A percentile compares a stretch with the other conserved stretches of the same genome.
These are phyloP conservation scores for Rhea pennata DNA, from an alignment of 2,113 vertebrate genomes.

Conservation along the genomic window DNA sequence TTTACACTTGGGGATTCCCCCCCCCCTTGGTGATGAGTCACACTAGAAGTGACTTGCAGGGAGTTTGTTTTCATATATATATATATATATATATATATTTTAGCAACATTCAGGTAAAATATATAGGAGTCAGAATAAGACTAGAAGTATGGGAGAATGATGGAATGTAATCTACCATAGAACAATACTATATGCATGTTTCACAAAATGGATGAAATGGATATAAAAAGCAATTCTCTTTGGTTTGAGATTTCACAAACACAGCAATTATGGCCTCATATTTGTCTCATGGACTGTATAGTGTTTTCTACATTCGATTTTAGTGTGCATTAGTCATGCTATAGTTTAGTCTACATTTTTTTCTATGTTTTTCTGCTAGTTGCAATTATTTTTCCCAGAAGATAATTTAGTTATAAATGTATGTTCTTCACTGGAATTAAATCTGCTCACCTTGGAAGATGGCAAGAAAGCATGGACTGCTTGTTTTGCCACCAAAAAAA, in stretches of 20 bases:
- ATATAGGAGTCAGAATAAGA: not conserved
- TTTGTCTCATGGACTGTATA: not conserved
- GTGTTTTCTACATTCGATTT: not conserved
- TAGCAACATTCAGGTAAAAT: not conserved
- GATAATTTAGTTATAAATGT: not conserved
- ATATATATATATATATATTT: not conserved
- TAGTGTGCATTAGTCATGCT: not conserved
- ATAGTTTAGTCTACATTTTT: not conserved
- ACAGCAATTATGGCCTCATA: not conserved
- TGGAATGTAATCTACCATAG: not conserved
- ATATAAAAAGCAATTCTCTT: not conserved
- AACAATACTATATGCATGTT: not conserved
- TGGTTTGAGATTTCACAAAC: not conserved
- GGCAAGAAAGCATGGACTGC: not conserved
- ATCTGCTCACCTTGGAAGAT: not conserved
- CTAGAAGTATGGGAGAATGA: not conserved
- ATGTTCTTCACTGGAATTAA: not conserved
- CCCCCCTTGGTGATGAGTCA: not conserved
- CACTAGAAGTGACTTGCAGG: not conserved
- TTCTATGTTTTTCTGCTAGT: not conserved
- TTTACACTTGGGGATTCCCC: not conserved
- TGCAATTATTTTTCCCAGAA: slow-evolving; percentile 12
- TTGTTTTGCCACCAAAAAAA: not conserved
- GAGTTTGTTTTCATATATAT: not conserved
- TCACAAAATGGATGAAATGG: not conserved